Base-by-base conservation (phyloP, 2,797 vertebrate species). In the Cynodonichthys magdalenae region DNA sequence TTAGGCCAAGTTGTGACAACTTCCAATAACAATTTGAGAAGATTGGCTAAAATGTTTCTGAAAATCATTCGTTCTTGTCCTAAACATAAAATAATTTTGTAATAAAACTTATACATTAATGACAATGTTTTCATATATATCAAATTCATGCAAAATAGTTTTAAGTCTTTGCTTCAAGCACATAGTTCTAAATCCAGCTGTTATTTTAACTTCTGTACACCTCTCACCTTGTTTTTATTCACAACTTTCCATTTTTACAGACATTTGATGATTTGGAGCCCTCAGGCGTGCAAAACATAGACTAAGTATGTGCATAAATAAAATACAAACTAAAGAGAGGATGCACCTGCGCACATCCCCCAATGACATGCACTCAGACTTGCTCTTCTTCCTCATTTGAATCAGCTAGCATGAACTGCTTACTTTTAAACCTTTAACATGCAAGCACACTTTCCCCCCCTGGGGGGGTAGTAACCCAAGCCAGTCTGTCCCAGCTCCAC, bases 171-270 rank as follows among this genome's bases (percentile, higher is more conserved):
- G 51, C 24, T 50, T 66, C 53, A 29, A 46, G 65, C 57, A 51
- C 54, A 63, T 71, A 77, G 44, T 70, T 79, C 77, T 29, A 48
- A 69, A 75, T 27, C 59, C 72, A 79, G 85, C 87, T 90, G 90
- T 79, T 77, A 75, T 70, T 70, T 54, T 61, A 66, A 69, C 67
- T 65, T 56, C 67, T n/a, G 54, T 82, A 84, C 86, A 86, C 76
- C 74, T 77, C 72, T 75, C 63, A 53, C 61, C 20, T 63, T n/a
- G 28, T 71, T 39, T 6, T 59, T 70, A 79, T 75, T 41, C 48
- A 64, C 75, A 67, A 58, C 71, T 68, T 69, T 53, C 7, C 27
- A 49, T 51, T 63, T 84, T 79, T 69, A 77, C 53, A 72, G 73
- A 83, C 75, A 77, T 71, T 85, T 81, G 87, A 84, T 87, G 83